phyloP scores from a whole-genome alignment of 2,113 vertebrate genomes.

The Meleagris gallopavo region DNA sequence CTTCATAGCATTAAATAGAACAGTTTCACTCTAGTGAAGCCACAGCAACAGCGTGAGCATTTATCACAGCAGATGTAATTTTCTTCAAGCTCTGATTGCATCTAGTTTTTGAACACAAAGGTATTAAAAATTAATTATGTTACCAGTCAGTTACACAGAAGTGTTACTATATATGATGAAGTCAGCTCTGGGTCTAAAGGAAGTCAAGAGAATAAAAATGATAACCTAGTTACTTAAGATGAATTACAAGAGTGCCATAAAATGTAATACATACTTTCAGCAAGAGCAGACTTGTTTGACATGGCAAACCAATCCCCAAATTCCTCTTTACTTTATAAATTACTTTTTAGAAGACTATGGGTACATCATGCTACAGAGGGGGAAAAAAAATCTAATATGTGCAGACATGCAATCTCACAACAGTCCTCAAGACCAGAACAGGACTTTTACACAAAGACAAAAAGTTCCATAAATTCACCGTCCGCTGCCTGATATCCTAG shows the following conservation, averaged over 20 bases:
- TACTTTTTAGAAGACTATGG: not conserved
- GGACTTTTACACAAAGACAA: not conserved
- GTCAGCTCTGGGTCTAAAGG: not conserved
- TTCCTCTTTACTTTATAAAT: not conserved
- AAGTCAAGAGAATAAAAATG: not conserved
- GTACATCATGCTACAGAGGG: not conserved
- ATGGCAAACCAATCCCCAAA: not conserved
- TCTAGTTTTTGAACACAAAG: not conserved
- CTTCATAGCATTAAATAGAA: not conserved
- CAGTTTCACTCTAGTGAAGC: not conserved
- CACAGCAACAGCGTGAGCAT: not conserved
- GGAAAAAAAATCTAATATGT: conserved; percentile 23
- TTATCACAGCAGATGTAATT: not conserved
- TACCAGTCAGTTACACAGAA: not conserved
- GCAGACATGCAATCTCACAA: not conserved
- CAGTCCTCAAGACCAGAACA: not conserved
- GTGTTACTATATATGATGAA: not conserved
- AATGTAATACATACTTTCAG: not conserved
- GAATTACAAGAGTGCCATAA: not conserved
- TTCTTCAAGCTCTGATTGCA: not conserved
- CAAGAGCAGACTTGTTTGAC: not conserved
- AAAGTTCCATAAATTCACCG: conserved; percentile 23
- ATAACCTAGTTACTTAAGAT: not conserved
- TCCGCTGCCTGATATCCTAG: not conserved
- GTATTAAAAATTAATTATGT: not conserved